Percentiles rank a stretch among this genome's conserved stretches.
Evolutionary conservation across 2,888 invertebrate genomes (phyloP).

Genomic region (Acrobasis consociella): DNA sequence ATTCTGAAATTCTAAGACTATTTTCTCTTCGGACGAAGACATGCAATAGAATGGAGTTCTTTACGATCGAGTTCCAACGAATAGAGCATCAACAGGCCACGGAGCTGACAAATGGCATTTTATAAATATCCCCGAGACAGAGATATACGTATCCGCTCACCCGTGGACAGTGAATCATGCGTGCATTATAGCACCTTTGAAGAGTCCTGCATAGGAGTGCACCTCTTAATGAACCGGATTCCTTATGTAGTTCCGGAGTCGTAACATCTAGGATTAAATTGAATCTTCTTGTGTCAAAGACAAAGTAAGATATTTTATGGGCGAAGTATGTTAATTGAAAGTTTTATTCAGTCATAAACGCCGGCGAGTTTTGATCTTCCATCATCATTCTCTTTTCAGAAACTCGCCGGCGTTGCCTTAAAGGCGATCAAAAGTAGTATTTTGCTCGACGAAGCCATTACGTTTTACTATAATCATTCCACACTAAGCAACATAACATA

Average conservation of each 20-base stretch:
- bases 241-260: not conserved
- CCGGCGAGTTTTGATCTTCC: too few relatives aligned
- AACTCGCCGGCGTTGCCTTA: too few relatives aligned
- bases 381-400: too few relatives aligned
- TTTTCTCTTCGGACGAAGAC: too few relatives aligned
- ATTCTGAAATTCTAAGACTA: too few relatives aligned
- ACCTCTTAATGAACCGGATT: not conserved
- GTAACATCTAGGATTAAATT: not conserved
- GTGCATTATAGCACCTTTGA: constrained; percentile 12
- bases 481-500: too few relatives aligned
- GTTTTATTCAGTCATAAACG: too few relatives aligned
- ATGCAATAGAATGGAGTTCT: not conserved
- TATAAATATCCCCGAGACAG: constrained; percentile 11
- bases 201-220: constrained; percentile 11
- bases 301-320: too few relatives aligned
- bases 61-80: constrained; percentile 6
- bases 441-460: too few relatives aligned
- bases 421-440: too few relatives aligned
- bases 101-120: constrained; percentile 9
- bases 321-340: too few relatives aligned
- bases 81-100: not conserved
- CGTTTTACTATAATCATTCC: too few relatives aligned
- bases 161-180: constrained; percentile 2
- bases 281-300: not conserved
- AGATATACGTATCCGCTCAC: constrained; percentile 15